Percentiles rank a stretch among this genome's conserved stretches.
phyloP scores from a whole-genome alignment of 2,113 vertebrate species.

The Zapornia atra region DNA sequence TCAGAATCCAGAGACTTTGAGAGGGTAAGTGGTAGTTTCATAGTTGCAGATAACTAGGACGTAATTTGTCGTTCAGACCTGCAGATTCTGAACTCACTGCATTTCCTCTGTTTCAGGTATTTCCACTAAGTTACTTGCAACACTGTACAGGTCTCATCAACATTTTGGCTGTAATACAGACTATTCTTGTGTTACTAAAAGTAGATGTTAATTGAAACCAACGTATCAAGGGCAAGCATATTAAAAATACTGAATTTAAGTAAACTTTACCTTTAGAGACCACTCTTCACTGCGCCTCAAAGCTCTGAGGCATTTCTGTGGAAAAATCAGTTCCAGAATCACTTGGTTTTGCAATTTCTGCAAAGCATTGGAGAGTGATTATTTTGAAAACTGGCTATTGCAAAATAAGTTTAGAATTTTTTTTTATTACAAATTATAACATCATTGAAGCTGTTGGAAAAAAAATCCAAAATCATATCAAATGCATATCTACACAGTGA shows the following conservation, averaged over 20 bases:
- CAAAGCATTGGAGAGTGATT: background rate
- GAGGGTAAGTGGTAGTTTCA: background rate
- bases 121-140: constrained; percentile 2
- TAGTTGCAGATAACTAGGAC: background rate
- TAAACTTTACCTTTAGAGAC: constrained; percentile 23
- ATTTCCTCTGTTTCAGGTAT: background rate
- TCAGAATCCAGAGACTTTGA: constrained; percentile 22
- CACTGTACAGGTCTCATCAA: background rate
- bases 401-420: constrained; percentile 45
- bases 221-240: background rate
- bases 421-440: constrained; percentile 73
- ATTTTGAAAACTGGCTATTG: constrained; percentile 64
- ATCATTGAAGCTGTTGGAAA: constrained; percentile 46
- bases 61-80: background rate
- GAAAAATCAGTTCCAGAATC: background rate
- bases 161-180: background rate
- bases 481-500: constrained; percentile 76
- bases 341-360: constrained; percentile 12
- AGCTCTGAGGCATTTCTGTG: constrained; percentile 4
- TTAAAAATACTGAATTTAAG: background rate
- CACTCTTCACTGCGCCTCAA: background rate
- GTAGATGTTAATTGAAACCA: background rate
- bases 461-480: constrained; percentile 70
- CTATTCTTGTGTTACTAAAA: background rate
- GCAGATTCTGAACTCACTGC: background rate